Evolutionary conservation across 2,797 vertebrate genomes (phyloP), one percentile per base, ranked within the genome.

Genomic region (Thalassophryne amazonica): DNA sequence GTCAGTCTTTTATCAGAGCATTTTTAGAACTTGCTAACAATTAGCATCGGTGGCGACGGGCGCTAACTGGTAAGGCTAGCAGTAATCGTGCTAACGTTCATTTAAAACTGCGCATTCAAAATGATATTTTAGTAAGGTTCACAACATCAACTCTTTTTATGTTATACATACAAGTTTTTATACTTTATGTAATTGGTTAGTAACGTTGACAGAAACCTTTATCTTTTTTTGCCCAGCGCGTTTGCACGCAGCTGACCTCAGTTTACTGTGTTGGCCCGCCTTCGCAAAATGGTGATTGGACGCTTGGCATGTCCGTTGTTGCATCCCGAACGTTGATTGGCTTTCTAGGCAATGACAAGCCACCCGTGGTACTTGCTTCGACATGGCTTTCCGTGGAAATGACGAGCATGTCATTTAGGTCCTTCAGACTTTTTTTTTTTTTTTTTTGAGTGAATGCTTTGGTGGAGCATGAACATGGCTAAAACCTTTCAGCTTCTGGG

Each of bases 301-400:
- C 38, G 23, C 1, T 33, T 3, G 14, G 25, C 23, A 3, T 79
- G 85, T 83, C 86, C 22, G 47, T 86, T 53, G 76, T n/a, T 1
- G 1, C 23, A 2, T 15, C 27, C n/a, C 12, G 61, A 38, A 45
- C 54, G 11, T 3, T 80, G 87, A 91, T 92, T 91, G 85, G 57
- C n/a, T 31, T 50, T 60, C 51, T 70, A 60, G 64, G 70, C n/a
- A n/a, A 85, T 84, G 81, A 86, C 79, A 69, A 73, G 85, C 83
- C 81, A 84, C 75, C 85, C 85, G 82, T 78, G 74, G 69, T 72
- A 63, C 74, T 75, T 80, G 60, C 65, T 86, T 83, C 67, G 81
- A 75, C 76, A 67, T 86, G 87, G 89, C 87, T 88, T 90, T 80
- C 76, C 71, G 65, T 69, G n/a, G n/a, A n/a, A n/a, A n/a, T n/a